Percentiles rank a stretch among this genome's conserved stretches.
Evolutionary conservation across 2,888 invertebrate species (phyloP).

Genomic region (Phania funesta): DNA sequence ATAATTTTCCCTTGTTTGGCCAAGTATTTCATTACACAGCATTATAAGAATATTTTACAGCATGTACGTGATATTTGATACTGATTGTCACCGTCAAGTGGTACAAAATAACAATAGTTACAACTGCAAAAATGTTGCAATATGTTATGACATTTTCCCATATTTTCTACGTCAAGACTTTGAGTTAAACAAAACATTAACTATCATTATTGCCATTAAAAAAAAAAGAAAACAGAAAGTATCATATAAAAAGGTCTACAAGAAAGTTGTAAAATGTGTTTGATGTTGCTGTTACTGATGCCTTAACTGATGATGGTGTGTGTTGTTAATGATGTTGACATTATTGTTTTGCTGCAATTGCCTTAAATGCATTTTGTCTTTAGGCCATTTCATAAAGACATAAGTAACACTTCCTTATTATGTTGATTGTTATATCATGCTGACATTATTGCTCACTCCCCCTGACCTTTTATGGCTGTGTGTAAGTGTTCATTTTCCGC

Average conservation of each 20-base stretch:
- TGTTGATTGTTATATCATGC: conserved; percentile 63
- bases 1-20: too few species aligned
- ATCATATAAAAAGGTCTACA: conserved; percentile 1
- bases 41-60: conserved; percentile 50
- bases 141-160: background rate
- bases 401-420: conserved; percentile 65
- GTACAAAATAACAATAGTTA: conserved; percentile 33
- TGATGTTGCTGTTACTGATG: conserved; percentile 51
- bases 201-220: conserved; percentile 47
- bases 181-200: conserved; percentile 44
- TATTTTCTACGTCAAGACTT: conserved; percentile 31
- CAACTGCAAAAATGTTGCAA: conserved; percentile 10
- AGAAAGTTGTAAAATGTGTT: background rate
- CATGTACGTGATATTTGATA: conserved; percentile 61
- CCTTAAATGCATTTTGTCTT: conserved; percentile 58
- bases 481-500: background rate
- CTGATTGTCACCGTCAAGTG: conserved; percentile 58
- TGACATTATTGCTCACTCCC: conserved; percentile 38
- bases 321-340: conserved; percentile 66
- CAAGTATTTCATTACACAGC: too few species aligned
- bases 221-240: background rate
- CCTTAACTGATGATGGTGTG: conserved; percentile 55
- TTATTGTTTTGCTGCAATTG: conserved; percentile 59
- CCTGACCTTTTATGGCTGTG: conserved; percentile 1
- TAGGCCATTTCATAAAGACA: conserved; percentile 63